Percentiles rank a stretch among this genome's conserved stretches.
These are phyloP conservation scores for Eueides isabella DNA, from an alignment of 1,140 invertebrate species.

Conservation along the genomic window DNA sequence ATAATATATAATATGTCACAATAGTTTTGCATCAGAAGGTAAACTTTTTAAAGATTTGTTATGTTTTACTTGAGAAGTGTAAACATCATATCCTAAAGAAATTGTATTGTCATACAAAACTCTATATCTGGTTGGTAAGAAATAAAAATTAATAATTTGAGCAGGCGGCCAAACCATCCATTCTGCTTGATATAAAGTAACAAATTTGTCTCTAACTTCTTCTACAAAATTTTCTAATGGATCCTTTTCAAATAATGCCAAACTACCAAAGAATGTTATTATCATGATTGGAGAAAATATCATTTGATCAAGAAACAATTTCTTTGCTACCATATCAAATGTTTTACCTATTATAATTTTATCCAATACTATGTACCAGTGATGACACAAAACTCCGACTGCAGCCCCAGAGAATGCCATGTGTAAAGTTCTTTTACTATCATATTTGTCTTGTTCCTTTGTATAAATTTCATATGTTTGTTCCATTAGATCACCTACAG, in stretches of 20 bases:
- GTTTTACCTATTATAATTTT: constrained; percentile 86
- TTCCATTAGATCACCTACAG: constrained; percentile 91
- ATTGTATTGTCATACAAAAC: constrained; percentile 96
- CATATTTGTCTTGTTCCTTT: constrained; percentile 85
- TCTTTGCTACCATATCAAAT: constrained; percentile 88
- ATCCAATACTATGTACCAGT: constrained; percentile 89
- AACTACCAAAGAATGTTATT: constrained; percentile 90
- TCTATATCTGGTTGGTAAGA: constrained; percentile 91
- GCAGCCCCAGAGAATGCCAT: constrained; percentile 91
- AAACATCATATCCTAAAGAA: constrained; percentile 95
- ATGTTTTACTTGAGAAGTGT: constrained; percentile 96
- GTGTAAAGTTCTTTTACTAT: constrained; percentile 86
- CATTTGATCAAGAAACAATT: constrained; percentile 94
- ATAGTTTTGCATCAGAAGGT: constrained; percentile 38
- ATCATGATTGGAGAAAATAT: constrained; percentile 94
- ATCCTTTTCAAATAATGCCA: constrained; percentile 88
- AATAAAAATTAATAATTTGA: constrained; percentile 90
- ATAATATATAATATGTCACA: constrained; percentile 27
- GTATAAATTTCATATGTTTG: constrained; percentile 91
- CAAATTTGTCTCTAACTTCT: constrained; percentile 91
- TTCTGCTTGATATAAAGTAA: constrained; percentile 90
- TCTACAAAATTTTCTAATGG: constrained; percentile 85
- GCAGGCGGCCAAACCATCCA: constrained; percentile 92
- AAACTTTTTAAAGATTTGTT: constrained; percentile 54
- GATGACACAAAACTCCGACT: constrained; percentile 92